Percentiles rank a stretch among this genome's conserved stretches.
These are phyloP conservation scores for Sympetrum striolatum DNA, from an alignment of 2,888 invertebrate genomes.

Conservation along the genomic window DNA sequence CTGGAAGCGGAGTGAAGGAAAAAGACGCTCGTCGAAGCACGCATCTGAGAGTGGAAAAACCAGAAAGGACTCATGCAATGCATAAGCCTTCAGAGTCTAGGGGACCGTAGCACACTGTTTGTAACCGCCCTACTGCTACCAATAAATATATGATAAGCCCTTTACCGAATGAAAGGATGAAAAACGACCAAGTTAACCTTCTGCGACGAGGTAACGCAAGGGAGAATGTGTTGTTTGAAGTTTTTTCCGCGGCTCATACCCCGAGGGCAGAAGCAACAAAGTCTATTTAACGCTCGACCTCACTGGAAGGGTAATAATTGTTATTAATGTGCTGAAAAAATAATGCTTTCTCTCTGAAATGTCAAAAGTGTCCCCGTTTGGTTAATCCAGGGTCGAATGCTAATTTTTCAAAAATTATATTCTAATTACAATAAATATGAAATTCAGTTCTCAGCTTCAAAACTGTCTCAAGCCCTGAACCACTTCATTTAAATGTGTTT, in stretches of 20 bases:
- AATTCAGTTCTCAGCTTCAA: too few relatives aligned
- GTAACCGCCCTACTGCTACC: background rate
- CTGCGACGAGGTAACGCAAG: background rate
- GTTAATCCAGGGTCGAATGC: background rate
- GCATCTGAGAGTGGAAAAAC: background rate
- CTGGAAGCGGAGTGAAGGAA: too few relatives aligned
- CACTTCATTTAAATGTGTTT: too few relatives aligned
- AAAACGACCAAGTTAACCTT: background rate
- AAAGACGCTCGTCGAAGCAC: background rate
- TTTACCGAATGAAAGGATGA: background rate
- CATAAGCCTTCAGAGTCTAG: background rate
- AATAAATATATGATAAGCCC: too few relatives aligned
- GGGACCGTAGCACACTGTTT: slow-evolving; percentile 2
- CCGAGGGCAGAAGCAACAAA: background rate
- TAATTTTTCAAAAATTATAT: background rate
- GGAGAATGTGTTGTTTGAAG: background rate
- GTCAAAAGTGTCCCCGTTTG: background rate
- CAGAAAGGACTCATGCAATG: background rate
- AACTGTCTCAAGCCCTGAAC: too few relatives aligned
- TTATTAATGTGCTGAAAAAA: background rate
- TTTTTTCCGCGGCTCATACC: background rate
- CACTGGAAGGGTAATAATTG: background rate
- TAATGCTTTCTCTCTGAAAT: background rate
- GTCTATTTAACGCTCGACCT: background rate
- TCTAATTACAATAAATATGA: too few relatives aligned